Evolutionary conservation across 1,140 invertebrate species (phyloP), one percentile per base, ranked within the genome.

Genomic region (Branchinecta lynchi): DNA sequence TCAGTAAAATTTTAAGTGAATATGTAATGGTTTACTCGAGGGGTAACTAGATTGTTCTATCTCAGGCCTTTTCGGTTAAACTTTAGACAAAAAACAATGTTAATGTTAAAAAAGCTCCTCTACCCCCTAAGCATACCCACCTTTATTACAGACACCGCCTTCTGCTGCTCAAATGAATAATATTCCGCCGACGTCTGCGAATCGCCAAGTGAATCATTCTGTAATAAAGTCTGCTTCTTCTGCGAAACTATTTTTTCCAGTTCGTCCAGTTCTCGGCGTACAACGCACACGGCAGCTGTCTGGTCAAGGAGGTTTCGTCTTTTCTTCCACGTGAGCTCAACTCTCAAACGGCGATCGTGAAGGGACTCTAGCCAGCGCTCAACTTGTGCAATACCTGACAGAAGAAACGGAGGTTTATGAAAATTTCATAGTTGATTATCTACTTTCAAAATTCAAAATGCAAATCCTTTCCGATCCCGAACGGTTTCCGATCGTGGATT

Each of bases 301-400:
- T 92, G 88, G 74, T 91, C 88, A 71, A 92, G 80, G 74, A 88
- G 83, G 2, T 79, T 81, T 75, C 86, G 86, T 71, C 84, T 79
- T 72, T 79, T 84, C 71, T 84, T 82, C 81, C 88, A 90, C n/a
- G 86, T 83, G 8, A 84, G 77, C 76, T 93, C 90, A 44, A 93
- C 79, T 71, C 83, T 79, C 72, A 85, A 83, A 72, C 91, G 79
- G 73, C 86, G 82, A 74, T 92, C 86, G 73, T 93, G 90, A 20
- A 93, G 79, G 44, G 83, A 82, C 75, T 90, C 88, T 72, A 90
- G 74, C 86, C 87, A 89, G 71, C 82, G 82, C 75, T 89, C 87
- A 0, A 90, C 87, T 79, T 86, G 85, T 21, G 84, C 79, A 21
- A 87, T 74, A 0, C 77, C 75, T 76, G 69, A 43, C 70, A 44